Evolutionary conservation across 2,888 invertebrate species (phyloP), one percentile per base, ranked within the genome.

Genomic region (Drosophila paranaensis): DNA sequence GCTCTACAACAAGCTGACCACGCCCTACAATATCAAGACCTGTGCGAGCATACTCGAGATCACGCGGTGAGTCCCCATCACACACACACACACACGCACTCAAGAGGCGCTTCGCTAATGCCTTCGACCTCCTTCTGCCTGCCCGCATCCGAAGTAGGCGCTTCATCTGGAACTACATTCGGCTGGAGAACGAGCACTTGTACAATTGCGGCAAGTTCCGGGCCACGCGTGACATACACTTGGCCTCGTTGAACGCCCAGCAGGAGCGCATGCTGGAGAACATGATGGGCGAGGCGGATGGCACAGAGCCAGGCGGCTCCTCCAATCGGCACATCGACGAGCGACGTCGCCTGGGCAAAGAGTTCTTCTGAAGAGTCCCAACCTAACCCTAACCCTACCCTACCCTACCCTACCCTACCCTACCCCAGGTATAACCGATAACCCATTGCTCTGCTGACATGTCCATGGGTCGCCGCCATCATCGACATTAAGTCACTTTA

Each of bases 161-260:
- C 66, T 99, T 99, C 93, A 95, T 99, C 50, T 99, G 99, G 99
- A 99, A 99, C 93, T 99, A 97, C 93, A 98, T 99, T 94, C 98
- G 99, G 0, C 93, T 99, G 89, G 99, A 99, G 93, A 99, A 99
- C 93, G 99, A 99, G 92, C 99, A 99, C 92, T 93, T 99, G 53
- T 99, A 99, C 94, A 99, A 99, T 93, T 99, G 98, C 93, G 99
- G 99, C 91, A 96, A 96, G 93, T 99, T 99, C 94, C 94, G 99
- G 84, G 99, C 99, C 3, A 99, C 99, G 0, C 94, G 99, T 6
- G 99, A 99, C 93, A 99, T 99, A 73, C 97, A 97, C 0, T 96
- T 98, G 53, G 97, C 97, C 46, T 97, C 98, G 0, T 94, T 98
- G 56, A 96, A 97, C 93, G 74, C 82, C 1, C 97, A 96, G 10